These are phyloP conservation scores for Eciton burchellii DNA, from an alignment of 1,140 invertebrate species.

Conservation along the genomic window DNA sequence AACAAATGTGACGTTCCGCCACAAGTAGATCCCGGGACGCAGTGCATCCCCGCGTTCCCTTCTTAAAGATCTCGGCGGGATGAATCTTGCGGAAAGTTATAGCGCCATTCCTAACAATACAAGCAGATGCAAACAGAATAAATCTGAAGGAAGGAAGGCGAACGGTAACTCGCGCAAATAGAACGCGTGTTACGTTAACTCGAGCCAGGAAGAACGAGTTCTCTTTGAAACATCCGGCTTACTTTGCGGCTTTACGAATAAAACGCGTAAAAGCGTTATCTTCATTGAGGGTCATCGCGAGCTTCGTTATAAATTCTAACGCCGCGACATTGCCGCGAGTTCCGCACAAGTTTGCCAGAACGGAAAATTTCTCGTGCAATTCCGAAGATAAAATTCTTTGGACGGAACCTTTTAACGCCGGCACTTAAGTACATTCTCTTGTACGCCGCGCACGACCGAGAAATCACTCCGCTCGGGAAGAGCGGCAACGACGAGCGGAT, in stretches of 20 bases:
- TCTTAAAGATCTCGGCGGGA: neutral
- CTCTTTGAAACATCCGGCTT: neutral
- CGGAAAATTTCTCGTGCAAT: slow-evolving; percentile 30
- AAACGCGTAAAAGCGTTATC: neutral
- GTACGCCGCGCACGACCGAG: slow-evolving; percentile 44
- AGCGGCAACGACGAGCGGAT: slow-evolving; percentile 48
- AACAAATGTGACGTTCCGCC: slow-evolving; percentile 39
- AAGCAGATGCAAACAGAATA: neutral
- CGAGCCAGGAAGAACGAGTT: neutral
- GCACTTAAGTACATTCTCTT: slow-evolving; percentile 57
- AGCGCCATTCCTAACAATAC: neutral
- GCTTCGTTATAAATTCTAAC: slow-evolving; percentile 18
- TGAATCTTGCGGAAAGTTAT: neutral
- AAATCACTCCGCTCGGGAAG: slow-evolving; percentile 50
- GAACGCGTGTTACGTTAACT: slow-evolving; percentile 4
- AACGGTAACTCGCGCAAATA: neutral
- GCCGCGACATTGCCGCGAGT: neutral
- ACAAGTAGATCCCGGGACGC: neutral
- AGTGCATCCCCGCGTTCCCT: neutral
- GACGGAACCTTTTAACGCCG: slow-evolving; percentile 41
- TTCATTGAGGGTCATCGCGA: slow-evolving; percentile 4
- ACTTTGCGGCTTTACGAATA: neutral
- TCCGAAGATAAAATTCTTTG: slow-evolving; percentile 40
- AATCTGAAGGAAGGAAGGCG: neutral
- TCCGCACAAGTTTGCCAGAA: slow-evolving; percentile 23